Base-by-base conservation (phyloP, 2,113 vertebrate genomes). In the Xiphophorus maculatus region DNA sequence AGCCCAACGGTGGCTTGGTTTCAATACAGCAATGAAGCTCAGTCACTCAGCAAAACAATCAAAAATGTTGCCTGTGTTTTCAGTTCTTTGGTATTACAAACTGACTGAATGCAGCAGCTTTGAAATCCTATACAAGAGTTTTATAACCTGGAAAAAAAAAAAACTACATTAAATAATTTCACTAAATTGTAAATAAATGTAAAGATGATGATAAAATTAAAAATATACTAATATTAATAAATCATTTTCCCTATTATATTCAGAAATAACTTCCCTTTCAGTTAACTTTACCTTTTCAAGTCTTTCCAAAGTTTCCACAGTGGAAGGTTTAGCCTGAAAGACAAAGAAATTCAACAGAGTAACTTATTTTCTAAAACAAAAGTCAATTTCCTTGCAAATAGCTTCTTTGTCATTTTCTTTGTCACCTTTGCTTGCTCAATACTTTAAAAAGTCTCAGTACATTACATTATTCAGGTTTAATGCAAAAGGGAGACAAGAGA, bases 281-380 rank as follows among this genome's bases (percentile, higher is more conserved):
- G 6, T 64, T 28, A 27, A 62, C n/a, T 69, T 51, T 96, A 99
- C 98, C 97, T 99, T 98, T 92, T 99, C 97, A 84, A 99, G 94
- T 92, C 94, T 96, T 94, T 99, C 97, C 93, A 99, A 91, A 84
- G 98, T 89, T 86, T 98, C 97, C 84, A 99, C 95, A 74, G 97
- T 99, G 75, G 97, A 97, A 82, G 95, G 95, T 87, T 98, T 99
- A 81, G 95, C 89, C 97, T 99, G 94, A 87, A 93, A 92, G 73
- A 84, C 82, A 77, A 87, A 78, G 51, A 17, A 78, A 60, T 80
- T 68, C 15, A 5, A 66, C 40, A 58, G 25, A 69, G 22, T 70
- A 79, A 10, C 19, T 22, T 25, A 15, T 48, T 28, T 73, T 25
- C 11, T 28, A 54, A n/a, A 67, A 71, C n/a, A 84, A 65, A 11